Conservation (phyloP, 2,797 vertebrate genomes). For the Pogonophryne albipinna region DNA sequence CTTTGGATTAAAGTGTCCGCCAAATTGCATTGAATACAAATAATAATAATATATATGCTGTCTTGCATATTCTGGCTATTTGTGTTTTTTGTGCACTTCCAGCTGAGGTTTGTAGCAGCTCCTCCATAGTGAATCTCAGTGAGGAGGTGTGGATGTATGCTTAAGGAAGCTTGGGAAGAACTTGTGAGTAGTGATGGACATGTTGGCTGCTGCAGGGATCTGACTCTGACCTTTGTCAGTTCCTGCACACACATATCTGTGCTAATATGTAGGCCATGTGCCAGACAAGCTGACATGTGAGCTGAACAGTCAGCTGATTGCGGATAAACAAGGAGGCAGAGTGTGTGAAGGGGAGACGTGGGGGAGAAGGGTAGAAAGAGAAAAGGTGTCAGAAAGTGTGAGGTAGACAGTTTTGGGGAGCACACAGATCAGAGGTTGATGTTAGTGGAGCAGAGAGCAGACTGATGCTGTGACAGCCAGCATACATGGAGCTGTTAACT, state of each 20-base stretch:
- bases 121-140: too few species aligned
- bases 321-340: constrained; percentile 27
- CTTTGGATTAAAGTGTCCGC: too few species aligned
- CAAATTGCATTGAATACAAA: too few species aligned
- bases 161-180: constrained; percentile 14
- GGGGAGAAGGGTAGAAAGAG: not conserved
- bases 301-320: constrained; percentile 23
- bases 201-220: constrained; percentile 2
- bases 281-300: constrained; percentile 37
- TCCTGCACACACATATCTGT: constrained; percentile 4
- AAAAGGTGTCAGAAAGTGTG: constrained; percentile 23
- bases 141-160: not conserved
- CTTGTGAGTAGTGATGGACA: constrained; percentile 22
- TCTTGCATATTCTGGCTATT: not conserved
- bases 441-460: constrained; percentile 2
- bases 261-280: constrained; percentile 31
- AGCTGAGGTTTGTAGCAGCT: constrained; percentile 4
- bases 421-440: constrained; percentile 31
- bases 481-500: constrained; percentile 4
- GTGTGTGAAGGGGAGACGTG: constrained; percentile 10
- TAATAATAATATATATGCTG: not conserved
- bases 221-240: constrained; percentile 29
- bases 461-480: constrained; percentile 10
- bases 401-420: constrained; percentile 38
- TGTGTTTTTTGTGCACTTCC: not conserved